Conservation (phyloP, 2,797 vertebrate genomes). For the Tapirus indicus region DNA sequence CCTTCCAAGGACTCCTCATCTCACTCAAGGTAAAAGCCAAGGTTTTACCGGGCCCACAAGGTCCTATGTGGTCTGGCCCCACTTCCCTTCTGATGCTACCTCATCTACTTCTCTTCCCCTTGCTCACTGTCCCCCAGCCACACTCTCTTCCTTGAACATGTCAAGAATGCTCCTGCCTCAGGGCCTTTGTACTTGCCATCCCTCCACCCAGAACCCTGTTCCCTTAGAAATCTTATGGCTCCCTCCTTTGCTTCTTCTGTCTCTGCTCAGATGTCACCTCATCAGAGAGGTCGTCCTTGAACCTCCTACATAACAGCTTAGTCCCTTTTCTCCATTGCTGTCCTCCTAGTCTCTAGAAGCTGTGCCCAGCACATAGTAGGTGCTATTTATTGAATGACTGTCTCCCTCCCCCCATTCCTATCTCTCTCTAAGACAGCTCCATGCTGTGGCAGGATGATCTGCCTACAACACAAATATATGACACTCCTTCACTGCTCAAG, state of each 20-base stretch:
- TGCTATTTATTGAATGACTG: neutral
- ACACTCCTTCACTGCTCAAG: neutral
- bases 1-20: no score
- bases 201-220: neutral
- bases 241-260: neutral
- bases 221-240: neutral
- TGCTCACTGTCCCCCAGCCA: neutral
- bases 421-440: neutral
- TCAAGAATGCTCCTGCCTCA: neutral
- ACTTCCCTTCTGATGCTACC: neutral
- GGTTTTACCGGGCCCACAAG: neutral
- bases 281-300: neutral
- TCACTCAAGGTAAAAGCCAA: neutral
- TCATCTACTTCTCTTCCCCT: neutral
- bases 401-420: neutral
- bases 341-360: neutral
- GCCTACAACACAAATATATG: neutral
- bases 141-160: neutral
- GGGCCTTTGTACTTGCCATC: neutral
- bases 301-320: neutral
- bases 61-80: fast-evolving
- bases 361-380: neutral
- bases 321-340: neutral
- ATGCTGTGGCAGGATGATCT: neutral
- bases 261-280: neutral